Evolutionary conservation across 2,888 invertebrate species (phyloP).

Genomic region (Apamea crenata): DNA sequence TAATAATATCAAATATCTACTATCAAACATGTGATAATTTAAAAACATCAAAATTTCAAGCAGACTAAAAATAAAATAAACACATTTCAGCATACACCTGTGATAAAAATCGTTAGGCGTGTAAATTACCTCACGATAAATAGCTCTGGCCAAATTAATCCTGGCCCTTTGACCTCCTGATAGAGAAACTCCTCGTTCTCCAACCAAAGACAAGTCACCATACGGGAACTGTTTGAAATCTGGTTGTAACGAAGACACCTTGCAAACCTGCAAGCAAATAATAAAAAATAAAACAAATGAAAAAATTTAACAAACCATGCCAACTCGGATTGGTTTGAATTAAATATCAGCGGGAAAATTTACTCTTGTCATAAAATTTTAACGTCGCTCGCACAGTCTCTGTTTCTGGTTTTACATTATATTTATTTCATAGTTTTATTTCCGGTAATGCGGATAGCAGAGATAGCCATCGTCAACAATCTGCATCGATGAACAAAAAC

Average conservation of each 20-base stretch:
- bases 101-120: neutral
- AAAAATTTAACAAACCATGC: slow-evolving; percentile 14
- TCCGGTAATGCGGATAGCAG: neutral
- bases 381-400: slow-evolving; percentile 23
- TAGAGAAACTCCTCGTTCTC: slow-evolving; percentile 95
- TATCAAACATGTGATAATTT: neutral
- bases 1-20: slow-evolving; percentile 1
- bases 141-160: slow-evolving; percentile 94
- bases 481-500: neutral
- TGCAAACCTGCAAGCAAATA: slow-evolving; percentile 87
- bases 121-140: slow-evolving; percentile 92
- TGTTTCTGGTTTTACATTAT: slow-evolving; percentile 11
- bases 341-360: slow-evolving; percentile 56
- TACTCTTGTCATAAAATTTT: slow-evolving; percentile 47
- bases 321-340: slow-evolving; percentile 50
- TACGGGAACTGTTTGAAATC: slow-evolving; percentile 94
- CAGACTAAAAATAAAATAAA: neutral
- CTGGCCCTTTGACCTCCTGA: slow-evolving; percentile 96
- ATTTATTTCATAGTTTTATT: slow-evolving; percentile 22
- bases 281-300: slow-evolving; percentile 36
- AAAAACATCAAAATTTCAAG: neutral
- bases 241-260: slow-evolving; percentile 91
- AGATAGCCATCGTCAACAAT: neutral
- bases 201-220: slow-evolving; percentile 94
- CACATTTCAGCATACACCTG: neutral